A percentile compares a stretch with the other conserved stretches of the same genome.
Conservation (phyloP, 2,113 vertebrate genomes). For the Camelus dromedarius region DNA sequence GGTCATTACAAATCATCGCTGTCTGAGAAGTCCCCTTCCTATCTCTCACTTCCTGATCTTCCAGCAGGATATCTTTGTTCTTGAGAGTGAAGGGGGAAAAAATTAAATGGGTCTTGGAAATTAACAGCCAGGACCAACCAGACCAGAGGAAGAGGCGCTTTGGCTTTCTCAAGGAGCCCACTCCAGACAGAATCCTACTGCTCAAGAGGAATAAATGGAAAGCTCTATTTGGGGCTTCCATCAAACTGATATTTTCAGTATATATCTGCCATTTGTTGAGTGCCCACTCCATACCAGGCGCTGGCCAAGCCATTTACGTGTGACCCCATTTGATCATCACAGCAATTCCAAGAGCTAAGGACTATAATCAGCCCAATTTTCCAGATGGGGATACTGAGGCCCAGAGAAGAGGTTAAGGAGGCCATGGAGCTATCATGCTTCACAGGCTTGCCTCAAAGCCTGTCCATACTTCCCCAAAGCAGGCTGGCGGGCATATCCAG, state of each 20-base stretch:
- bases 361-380: neutral
- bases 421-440: neutral
- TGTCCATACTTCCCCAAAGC: neutral
- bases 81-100: neutral
- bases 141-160: neutral
- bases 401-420: neutral
- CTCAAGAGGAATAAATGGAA: neutral
- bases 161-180: neutral
- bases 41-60: neutral
- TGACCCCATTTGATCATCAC: neutral
- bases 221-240: neutral
- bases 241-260: neutral
- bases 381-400: neutral
- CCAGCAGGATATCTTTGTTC: constrained; percentile 38
- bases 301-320: neutral
- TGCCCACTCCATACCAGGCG: accelerated
- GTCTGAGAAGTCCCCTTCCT: neutral
- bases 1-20: constrained; percentile 19
- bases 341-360: neutral
- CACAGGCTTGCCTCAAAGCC: neutral
- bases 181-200: neutral
- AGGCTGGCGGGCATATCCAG: accelerated
- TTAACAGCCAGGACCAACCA: neutral
- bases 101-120: neutral
- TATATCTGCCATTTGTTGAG: neutral